A percentile compares a stretch with the other conserved stretches of the same genome.
phyloP scores from a whole-genome alignment of 2,113 vertebrate species.

The Tapirus terrestris region DNA sequence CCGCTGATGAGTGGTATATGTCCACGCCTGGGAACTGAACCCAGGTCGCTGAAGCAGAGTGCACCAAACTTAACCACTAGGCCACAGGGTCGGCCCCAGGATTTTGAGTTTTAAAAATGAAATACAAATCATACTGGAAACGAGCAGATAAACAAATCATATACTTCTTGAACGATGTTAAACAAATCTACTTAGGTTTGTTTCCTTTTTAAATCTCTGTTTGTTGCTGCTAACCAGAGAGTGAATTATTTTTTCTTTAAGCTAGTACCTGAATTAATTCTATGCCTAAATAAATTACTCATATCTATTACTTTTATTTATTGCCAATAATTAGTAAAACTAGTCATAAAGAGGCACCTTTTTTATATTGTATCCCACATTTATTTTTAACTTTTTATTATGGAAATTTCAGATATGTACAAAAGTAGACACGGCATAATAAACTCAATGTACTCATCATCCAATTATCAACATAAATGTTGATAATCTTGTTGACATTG shows the following conservation, averaged over 20 bases:
- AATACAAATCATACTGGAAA: background rate
- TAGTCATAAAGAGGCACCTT: background rate
- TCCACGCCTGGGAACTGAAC: too few relatives aligned
- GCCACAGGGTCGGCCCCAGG: background rate
- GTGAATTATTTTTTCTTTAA: background rate
- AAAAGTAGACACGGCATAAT: background rate
- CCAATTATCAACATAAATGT: background rate
- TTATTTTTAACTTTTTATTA: constrained; percentile 19
- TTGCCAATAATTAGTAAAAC: background rate
- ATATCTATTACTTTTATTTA: background rate
- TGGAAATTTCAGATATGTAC: background rate
- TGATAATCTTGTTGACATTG: too few relatives aligned
- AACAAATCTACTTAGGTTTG: background rate
- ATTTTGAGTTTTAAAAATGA: constrained; percentile 29
- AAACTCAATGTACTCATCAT: background rate
- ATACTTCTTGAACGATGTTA: background rate
- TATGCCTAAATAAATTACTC: constrained; percentile 1
- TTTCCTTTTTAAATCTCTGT: background rate
- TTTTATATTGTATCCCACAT: background rate
- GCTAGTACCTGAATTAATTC: background rate
- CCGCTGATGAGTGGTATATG: too few relatives aligned
- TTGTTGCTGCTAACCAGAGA: background rate
- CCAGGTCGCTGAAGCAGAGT: too few relatives aligned
- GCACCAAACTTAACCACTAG: too few relatives aligned
- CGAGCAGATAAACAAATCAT: background rate